Conservation (phyloP, 2,797 vertebrate species). For the Schizopygopsis pylzovi region DNA sequence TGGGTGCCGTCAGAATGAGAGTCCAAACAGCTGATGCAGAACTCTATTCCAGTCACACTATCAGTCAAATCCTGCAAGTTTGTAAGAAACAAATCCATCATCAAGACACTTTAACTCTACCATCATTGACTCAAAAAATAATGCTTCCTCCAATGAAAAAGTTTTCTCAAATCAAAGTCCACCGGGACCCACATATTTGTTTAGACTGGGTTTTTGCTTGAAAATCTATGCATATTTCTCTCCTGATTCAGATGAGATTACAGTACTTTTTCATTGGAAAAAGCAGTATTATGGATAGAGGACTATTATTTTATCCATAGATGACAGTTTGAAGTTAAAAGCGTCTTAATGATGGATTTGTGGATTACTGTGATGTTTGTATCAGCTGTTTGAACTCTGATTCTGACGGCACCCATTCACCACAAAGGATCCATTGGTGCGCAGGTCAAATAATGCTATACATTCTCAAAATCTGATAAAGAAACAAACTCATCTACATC, state of each 20-base stretch:
- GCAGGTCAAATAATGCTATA: too few species aligned
- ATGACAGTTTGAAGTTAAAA: background rate
- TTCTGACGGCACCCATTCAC: background rate
- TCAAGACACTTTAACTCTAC: background rate
- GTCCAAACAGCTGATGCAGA: background rate
- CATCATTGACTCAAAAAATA: background rate
- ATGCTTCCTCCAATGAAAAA: too few species aligned
- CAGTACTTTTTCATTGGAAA: background rate
- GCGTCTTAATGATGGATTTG: background rate
- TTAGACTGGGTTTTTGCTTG: background rate
- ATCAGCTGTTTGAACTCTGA: background rate
- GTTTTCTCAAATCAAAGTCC: background rate
- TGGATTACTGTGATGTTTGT: background rate
- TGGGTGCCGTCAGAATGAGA: background rate
- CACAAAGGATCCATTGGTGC: background rate
- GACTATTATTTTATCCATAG: background rate
- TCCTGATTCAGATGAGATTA: background rate
- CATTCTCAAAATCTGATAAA: background rate
- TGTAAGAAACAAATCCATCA: background rate
- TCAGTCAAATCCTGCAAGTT: too few species aligned
- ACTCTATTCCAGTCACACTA: background rate
- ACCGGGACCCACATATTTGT: background rate
- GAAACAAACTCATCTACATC: background rate
- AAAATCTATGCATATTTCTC: background rate
- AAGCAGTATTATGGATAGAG: background rate